Evolutionary conservation across 1,140 invertebrate species (phyloP).

Genomic region (Drosophila simulans): DNA sequence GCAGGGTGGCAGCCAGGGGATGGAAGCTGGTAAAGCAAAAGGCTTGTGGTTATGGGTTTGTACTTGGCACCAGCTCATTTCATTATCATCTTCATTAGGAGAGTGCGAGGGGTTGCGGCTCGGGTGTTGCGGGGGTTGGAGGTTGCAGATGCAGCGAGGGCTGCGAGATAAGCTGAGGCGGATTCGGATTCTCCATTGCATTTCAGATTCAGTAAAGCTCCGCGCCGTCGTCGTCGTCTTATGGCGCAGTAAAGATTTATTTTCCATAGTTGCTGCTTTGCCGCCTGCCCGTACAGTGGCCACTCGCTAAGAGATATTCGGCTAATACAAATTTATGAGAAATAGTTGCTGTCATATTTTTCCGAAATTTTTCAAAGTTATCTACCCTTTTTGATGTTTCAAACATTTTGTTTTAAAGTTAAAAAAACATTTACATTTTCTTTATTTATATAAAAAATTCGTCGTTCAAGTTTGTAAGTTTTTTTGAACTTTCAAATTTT

Average conservation of each 20-base stretch:
- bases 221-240: constrained; percentile 51
- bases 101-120: background rate
- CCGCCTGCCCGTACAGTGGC: constrained; percentile 25
- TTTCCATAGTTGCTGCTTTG: constrained; percentile 62
- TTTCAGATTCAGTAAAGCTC: constrained; percentile 27
- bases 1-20: constrained; percentile 18
- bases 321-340: too few relatives aligned
- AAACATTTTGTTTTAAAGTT: too few relatives aligned
- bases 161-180: constrained; percentile 63
- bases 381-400: too few relatives aligned
- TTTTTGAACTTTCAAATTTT: too few relatives aligned
- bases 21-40: constrained; percentile 25
- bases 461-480: too few relatives aligned
- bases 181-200: constrained; percentile 63
- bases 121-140: background rate
- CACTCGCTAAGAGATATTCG: background rate
- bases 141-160: constrained; percentile 1
- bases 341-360: too few relatives aligned
- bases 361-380: too few relatives aligned
- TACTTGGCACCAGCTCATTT: constrained; percentile 61
- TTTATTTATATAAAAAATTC: too few relatives aligned
- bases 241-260: constrained; percentile 83
- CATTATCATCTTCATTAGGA: constrained; percentile 80
- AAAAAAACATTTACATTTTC: too few relatives aligned
- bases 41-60: constrained; percentile 56